Conservation (phyloP, 2,797 vertebrate species). For the Protosalanx chinensis region DNA sequence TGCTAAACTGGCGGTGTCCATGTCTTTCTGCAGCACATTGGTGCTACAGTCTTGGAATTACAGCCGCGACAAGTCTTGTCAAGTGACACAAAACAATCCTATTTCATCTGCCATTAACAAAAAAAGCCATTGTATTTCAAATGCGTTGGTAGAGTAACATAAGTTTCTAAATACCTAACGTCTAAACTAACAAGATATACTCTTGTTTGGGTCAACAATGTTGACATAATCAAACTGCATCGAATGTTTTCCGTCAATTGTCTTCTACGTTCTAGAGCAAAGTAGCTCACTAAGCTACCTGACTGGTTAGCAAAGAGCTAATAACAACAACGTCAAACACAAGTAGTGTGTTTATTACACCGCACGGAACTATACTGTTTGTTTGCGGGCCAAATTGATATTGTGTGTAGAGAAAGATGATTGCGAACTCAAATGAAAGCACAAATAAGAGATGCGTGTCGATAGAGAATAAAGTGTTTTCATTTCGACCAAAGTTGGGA, state of each 20-base stretch:
- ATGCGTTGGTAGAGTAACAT: neutral
- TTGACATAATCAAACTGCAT: slow-evolving; percentile 35
- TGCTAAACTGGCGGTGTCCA: neutral
- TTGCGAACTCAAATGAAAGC: too few species aligned
- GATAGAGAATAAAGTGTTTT: slow-evolving; percentile 62
- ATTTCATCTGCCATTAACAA: neutral
- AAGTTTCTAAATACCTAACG: neutral
- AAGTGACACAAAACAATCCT: neutral
- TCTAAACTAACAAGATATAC: slow-evolving; percentile 45
- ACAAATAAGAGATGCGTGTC: too few species aligned
- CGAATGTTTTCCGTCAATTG: slow-evolving; percentile 40
- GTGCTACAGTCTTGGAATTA: neutral
- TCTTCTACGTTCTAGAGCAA: slow-evolving; percentile 26
- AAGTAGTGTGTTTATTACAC: slow-evolving; percentile 21
- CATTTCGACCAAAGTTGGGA: slow-evolving; percentile 42
- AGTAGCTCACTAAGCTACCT: slow-evolving; percentile 47
- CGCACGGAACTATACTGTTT: neutral
- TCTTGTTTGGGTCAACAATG: slow-evolving; percentile 53
- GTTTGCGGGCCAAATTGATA: neutral
- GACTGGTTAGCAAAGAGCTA: slow-evolving; percentile 18
- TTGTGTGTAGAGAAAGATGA: neutral
- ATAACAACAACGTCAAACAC: slow-evolving; percentile 65
- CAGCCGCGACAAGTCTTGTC: neutral
- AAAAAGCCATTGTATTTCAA: neutral
- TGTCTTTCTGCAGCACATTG: neutral